Base-by-base conservation (phyloP, 2,113 vertebrate species). In the Rhinogobius similis region DNA sequence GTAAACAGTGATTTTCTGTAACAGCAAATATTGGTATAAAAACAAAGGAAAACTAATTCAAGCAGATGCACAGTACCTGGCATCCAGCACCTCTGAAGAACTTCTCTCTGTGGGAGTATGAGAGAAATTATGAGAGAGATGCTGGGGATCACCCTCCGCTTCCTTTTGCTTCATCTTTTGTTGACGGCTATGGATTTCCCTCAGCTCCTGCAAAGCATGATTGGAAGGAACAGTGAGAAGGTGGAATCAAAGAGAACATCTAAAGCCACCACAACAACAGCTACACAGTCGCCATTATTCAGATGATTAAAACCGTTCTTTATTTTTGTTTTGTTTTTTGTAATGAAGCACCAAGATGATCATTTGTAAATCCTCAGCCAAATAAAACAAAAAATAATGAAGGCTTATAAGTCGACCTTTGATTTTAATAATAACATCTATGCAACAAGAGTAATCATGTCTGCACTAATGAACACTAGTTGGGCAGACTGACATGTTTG, bases 181-280 rank as follows among this genome's bases (percentile, higher is more conserved):
- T 85, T 98, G 96, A 55, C 95, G 96, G 83, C 83, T 95, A 78
- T 98, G 96, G 82, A 96, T 97, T 90, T 98, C 98, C 85, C 96
- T 92, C 81, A 99, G 92, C 76, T 99, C 98, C 98, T 99, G 89
- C 38, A 90, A 89, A 55, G 86, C 73, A 89, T 73, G 74, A 69
- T 81, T 73, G 87, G 77, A 86, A 75, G 89, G 39, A 84, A 83
- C 85, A 85, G 82, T 81, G 61, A 81, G 83, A 69, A 84, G 53
- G 68, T 79, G 78, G 79, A 85, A 80, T 75, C 68, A 78, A 58
- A 68, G 77, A 71, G 0, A 69, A 84, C 86, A 65, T 77, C 68
- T 73, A 73, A 61, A 67, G 77, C 70, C 68, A 52, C 77, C 58
- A 32, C 77, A 61, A 9, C 58, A 26, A 3, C 73, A 32, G 14